These are phyloP conservation scores for Sebastolobus altivelis DNA, from an alignment of 2,797 vertebrate genomes.

Conservation along the genomic window DNA sequence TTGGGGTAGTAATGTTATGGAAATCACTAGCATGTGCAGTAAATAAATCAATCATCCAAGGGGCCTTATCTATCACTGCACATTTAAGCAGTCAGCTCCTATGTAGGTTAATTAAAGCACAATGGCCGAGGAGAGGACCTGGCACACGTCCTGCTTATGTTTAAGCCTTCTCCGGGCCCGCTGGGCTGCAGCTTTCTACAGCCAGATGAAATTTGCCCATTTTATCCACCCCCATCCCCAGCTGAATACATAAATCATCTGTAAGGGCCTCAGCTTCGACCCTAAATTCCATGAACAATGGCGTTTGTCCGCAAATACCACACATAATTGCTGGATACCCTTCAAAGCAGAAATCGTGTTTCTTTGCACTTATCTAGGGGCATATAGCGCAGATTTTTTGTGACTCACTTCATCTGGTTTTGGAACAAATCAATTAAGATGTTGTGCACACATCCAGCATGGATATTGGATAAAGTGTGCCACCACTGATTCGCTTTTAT, in stretches of 20 bases:
- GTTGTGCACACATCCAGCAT: slow-evolving; percentile 65
- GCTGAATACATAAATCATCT: slow-evolving; percentile 85
- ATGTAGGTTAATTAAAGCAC: slow-evolving; percentile 89
- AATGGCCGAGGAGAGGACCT: slow-evolving; percentile 84
- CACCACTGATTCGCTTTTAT: slow-evolving; percentile 69
- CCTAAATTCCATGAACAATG: slow-evolving; percentile 82
- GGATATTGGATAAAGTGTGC: slow-evolving; percentile 59
- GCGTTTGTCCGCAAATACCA: slow-evolving; percentile 78
- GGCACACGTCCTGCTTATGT: slow-evolving; percentile 84
- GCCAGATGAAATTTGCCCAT: slow-evolving; percentile 83
- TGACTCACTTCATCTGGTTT: slow-evolving; percentile 74
- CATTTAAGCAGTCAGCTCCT: slow-evolving; percentile 85
- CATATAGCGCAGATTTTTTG: slow-evolving; percentile 70
- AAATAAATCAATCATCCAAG: slow-evolving; percentile 87
- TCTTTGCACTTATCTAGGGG: slow-evolving; percentile 74
- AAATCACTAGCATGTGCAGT: slow-evolving; percentile 82
- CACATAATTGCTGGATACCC: slow-evolving; percentile 77
- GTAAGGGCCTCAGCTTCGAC: slow-evolving; percentile 75
- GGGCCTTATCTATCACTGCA: slow-evolving; percentile 87
- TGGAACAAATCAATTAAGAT: slow-evolving; percentile 82
- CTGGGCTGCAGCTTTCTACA: slow-evolving; percentile 82
- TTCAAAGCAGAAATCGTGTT: slow-evolving; percentile 71
- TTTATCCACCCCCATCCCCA: slow-evolving; percentile 75
- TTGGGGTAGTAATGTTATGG: slow-evolving; percentile 79
- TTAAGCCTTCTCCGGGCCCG: slow-evolving; percentile 84